Evolutionary conservation across 2,113 vertebrate species (phyloP).

Genomic region (Heloderma charlesbogerti): DNA sequence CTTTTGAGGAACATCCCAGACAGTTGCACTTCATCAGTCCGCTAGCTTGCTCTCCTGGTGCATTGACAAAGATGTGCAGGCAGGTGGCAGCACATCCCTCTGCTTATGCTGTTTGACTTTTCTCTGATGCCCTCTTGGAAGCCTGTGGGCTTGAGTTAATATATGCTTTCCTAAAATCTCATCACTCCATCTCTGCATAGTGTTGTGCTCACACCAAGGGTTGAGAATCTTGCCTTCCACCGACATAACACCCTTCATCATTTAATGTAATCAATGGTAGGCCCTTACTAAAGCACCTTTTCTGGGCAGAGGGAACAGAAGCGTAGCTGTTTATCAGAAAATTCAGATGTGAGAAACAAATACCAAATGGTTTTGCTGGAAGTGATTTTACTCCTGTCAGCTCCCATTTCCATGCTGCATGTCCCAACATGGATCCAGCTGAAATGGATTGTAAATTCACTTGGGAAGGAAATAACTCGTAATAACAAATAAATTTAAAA

Average conservation of each 20-base stretch:
- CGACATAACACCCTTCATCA: slow-evolving; percentile 11
- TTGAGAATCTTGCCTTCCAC: neutral
- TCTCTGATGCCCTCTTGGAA: neutral
- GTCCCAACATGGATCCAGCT: neutral
- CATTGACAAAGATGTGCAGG: neutral
- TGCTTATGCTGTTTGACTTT: neutral
- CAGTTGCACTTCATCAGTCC: neutral
- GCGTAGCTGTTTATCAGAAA: slow-evolving; percentile 20
- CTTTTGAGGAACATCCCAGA: neutral
- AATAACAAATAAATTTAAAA: neutral
- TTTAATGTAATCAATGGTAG: slow-evolving; percentile 21
- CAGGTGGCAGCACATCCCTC: slow-evolving; percentile 8
- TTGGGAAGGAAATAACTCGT: slow-evolving; percentile 11
- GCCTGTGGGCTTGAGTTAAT: neutral
- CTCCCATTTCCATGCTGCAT: neutral
- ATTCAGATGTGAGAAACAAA: slow-evolving; percentile 34
- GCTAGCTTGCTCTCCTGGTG: neutral
- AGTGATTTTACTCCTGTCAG: slow-evolving; percentile 15
- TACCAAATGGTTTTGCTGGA: slow-evolving; percentile 11
- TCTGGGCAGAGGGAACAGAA: neutral
- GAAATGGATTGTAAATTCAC: neutral
- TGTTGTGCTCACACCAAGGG: neutral
- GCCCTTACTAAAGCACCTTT: slow-evolving; percentile 13
- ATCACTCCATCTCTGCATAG: neutral
- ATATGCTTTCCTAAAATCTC: neutral